Conservation (phyloP, 30 jellyfish, hydroid and myxozoan genomes). For the Turritopsis dohrnii region DNA sequence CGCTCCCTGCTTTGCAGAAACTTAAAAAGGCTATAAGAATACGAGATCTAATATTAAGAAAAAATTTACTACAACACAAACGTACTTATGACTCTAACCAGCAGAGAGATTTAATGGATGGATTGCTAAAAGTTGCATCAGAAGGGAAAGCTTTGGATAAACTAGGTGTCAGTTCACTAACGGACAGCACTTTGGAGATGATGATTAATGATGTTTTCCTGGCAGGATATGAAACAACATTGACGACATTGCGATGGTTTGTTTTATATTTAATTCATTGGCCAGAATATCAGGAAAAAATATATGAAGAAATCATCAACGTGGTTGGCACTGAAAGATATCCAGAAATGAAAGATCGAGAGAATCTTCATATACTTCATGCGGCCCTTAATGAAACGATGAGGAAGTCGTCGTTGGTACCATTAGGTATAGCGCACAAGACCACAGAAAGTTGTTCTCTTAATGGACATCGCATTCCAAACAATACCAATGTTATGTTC, state of each 20-base stretch:
- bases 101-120: constrained; percentile 74
- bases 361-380: constrained; percentile 33
- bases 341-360: constrained; percentile 55
- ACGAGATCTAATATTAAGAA: constrained; percentile 23
- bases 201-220: constrained; percentile 47
- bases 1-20: constrained; percentile 3
- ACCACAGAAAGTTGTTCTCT: constrained; percentile 43
- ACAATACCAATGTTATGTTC: constrained; percentile 44
- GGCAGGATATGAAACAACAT: constrained; percentile 79
- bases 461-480: constrained; percentile 49
- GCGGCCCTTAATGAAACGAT: constrained; percentile 60
- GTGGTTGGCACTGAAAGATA: constrained; percentile 40
- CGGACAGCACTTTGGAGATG: constrained; percentile 48
- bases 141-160: background rate
- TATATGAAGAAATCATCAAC: constrained; percentile 42
- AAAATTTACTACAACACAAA: constrained; percentile 47
- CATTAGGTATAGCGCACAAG: constrained; percentile 72
- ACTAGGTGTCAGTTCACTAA: background rate
- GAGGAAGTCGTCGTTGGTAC: constrained; percentile 56
- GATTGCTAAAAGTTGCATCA: constrained; percentile 38
- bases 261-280: constrained; percentile 34
- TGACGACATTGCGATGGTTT: constrained; percentile 61
- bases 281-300: constrained; percentile 54
- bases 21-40: background rate
- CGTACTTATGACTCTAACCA: constrained; percentile 41